Evolutionary conservation across 1,140 invertebrate species (phyloP), one percentile per base, ranked within the genome.

Genomic region (Caenorhabditis briggsae): DNA sequence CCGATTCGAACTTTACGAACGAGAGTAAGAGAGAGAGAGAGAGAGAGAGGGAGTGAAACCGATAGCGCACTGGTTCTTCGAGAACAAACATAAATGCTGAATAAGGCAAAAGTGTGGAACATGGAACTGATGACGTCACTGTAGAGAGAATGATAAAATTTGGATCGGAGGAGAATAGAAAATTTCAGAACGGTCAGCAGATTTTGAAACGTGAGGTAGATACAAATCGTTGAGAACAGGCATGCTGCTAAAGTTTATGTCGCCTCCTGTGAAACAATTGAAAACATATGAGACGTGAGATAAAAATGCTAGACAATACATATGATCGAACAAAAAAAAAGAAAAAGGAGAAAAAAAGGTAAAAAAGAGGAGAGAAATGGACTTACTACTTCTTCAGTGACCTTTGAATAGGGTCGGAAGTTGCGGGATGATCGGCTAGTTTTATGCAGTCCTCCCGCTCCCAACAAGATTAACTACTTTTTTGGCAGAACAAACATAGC

Each of bases 31-130:
- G 18, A 12, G 9, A 9, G 70, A 78, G 14, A 78, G 18, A 5
- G 9, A 9, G 33, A 33, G 18, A 12, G 9, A 9, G n/a, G n/a
- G n/a, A 23, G 23, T 53, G 50, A 16, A 53, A 23, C 12, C n/a
- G 70, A 78, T 78, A 78, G 46, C 70, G 46, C 70, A 50, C 8
- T 3, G 33, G 33, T 33, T 33, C 33, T 20, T 78, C 70, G 33
- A 78, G 70, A 78, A 78, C 70, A 78, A 78, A 78, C n/a, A 78
- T 11, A 78, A 78, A 78, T 25, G 70, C 46, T 78, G 70, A 78
- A 78, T 78, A 78, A 50, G n/a, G 20, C 14, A 46, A 50, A 33
- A 33, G 33, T 33, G 33, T 78, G 25, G 70, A 78, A 78, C 46
- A 78, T 50, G 33, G 18, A n/a, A 23, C 23, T 33, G 61, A 46